Base-by-base conservation (phyloP, 1,140 invertebrate species). In the Globodera ellingtonae region DNA sequence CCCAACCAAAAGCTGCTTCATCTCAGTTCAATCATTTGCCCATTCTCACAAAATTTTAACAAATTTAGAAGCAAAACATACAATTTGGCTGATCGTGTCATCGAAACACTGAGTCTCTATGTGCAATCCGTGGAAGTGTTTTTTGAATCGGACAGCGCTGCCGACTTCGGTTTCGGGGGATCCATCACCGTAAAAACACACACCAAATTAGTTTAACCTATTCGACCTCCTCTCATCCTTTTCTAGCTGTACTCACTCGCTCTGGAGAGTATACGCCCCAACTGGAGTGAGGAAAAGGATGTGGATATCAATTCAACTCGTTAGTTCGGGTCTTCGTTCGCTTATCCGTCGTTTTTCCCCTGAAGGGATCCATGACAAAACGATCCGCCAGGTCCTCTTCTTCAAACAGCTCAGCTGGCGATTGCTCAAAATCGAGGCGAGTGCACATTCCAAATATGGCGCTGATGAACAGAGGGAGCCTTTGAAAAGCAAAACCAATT, bases 381-480 rank as follows among this genome's bases (percentile, higher is more conserved):
- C 93, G 72, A 92, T 93, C 84, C 94, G 94, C 50, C 94, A 97
- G 86, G 91, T 98, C 80, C 91, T 99, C 74, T 94, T 98, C 87
- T 99, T 98, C 90, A 99, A 99, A 92, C 95, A 98, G 91, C 90
- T 98, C 71, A 94, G 95, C 88, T 99, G 97, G 97, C 95, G 98
- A 10, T 75, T 87, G 47, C 74, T 87, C 13, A 78, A 83, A 77
- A 85, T 88, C 3, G 88, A 88, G 84, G 87, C 88, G 13, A 85
- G 79, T 79, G 79, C 79, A 21, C 79, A 82, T 69, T 47, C 72
- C 47, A 79, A 80, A 72, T 94, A 93, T 56, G 73, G 84, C 70
- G 92, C 93, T 85, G 50, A 74, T 46, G 66, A 79, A 48, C 44
- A 65, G 21, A 78, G 47, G 69, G 48, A 73, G 44, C 67, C 75